Evolutionary conservation across 2,888 invertebrate genomes (phyloP).

Genomic region (Microctonus hyperodae): DNA sequence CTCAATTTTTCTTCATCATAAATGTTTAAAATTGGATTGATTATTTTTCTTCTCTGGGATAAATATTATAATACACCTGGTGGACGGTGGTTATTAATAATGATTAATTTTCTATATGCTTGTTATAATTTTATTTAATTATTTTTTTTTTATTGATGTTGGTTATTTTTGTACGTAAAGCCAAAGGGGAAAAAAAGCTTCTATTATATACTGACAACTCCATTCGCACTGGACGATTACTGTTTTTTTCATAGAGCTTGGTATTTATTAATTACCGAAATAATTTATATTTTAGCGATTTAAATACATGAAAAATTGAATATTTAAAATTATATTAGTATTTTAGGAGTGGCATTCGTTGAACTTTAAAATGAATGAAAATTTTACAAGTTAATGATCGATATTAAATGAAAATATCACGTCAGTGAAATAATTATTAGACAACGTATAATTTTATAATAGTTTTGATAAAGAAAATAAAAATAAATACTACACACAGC

Average conservation of each 20-base stretch:
- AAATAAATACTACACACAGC: background rate
- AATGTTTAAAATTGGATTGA: background rate
- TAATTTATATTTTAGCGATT: background rate
- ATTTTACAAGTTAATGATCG: background rate
- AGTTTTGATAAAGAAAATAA: slow-evolving; percentile 7
- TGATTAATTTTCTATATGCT: background rate
- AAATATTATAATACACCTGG: background rate
- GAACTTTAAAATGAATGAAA: background rate
- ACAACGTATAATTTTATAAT: slow-evolving; percentile 9
- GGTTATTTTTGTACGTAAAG: background rate
- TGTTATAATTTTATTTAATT: background rate
- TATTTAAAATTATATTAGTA: background rate
- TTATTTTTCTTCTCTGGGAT: background rate
- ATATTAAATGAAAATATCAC: background rate
- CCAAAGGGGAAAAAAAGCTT: background rate
- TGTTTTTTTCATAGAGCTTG: background rate
- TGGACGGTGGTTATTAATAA: background rate
- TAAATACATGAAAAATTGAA: background rate
- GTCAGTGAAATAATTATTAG: background rate
- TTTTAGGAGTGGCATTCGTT: background rate
- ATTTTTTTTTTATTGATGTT: background rate
- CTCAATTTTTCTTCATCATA: background rate
- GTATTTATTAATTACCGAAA: background rate
- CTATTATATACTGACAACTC: background rate
- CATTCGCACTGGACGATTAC: slow-evolving; percentile 13